Percentiles rank a stretch among this genome's conserved stretches.
Conservation (phyloP, 2,113 vertebrate species). For the Empidonax alnorum region DNA sequence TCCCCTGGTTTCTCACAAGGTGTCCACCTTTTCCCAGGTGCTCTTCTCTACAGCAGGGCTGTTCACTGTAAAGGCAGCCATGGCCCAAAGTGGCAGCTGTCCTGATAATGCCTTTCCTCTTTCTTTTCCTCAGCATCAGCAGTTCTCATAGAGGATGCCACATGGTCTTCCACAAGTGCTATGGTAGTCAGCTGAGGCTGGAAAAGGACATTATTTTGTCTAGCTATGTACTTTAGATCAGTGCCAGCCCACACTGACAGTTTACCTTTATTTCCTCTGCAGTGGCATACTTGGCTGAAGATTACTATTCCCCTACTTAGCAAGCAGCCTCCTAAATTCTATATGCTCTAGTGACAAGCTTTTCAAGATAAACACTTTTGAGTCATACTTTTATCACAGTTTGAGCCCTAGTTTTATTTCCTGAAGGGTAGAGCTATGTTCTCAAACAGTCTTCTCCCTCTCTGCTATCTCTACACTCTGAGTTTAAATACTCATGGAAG, state of each 20-base stretch:
- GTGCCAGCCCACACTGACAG: not conserved
- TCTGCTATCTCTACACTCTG: not conserved
- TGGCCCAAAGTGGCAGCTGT: not conserved
- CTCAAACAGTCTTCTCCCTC: not conserved
- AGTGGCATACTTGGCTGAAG: not conserved
- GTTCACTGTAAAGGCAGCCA: rapidly evolving
- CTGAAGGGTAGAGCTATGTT: not conserved
- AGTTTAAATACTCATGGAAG: not conserved
- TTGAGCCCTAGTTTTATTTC: not conserved
- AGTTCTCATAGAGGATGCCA: not conserved
- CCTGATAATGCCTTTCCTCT: not conserved
- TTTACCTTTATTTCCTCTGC: not conserved
- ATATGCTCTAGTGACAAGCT: not conserved
- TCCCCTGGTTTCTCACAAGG: not conserved
- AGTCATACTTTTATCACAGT: not conserved
- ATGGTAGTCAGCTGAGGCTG: not conserved
- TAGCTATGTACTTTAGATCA: not conserved
- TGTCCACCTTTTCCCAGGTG: not conserved
- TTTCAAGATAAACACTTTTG: not conserved
- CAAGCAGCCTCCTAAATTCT: not conserved
- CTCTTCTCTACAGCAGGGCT: not conserved
- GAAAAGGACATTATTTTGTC: not conserved
- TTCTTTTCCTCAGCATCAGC: not conserved
- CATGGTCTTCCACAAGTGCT: not conserved
- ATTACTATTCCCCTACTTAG: not conserved